phyloP scores from a whole-genome alignment of 2,888 invertebrate species.

The Acanthosepion esculentum region DNA sequence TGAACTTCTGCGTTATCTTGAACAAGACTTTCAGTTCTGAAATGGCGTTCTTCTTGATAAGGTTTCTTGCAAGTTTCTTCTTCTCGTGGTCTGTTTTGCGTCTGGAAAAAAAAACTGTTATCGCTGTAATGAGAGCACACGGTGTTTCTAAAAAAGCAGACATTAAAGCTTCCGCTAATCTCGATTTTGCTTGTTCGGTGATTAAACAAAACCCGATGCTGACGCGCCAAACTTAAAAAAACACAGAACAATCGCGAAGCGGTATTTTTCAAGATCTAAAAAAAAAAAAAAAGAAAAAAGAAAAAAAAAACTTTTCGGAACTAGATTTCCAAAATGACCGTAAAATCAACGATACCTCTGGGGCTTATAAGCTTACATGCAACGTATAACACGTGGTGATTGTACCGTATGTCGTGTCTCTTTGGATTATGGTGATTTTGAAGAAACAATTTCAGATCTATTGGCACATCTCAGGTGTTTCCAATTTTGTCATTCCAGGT shows the following conservation, averaged over 20 bases:
- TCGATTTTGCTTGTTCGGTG: background rate
- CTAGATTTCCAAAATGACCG: no score
- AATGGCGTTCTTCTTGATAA: background rate
- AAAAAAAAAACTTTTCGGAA: no score
- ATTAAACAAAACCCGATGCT: background rate
- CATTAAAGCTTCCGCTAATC: background rate
- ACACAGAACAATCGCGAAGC: background rate
- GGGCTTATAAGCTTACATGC: no score
- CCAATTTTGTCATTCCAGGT: background rate
- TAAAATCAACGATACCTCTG: background rate
- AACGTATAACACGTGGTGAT: no score
- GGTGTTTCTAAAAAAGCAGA: no score
- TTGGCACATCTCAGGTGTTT: background rate
- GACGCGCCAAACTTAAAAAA: background rate
- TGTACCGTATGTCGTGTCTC: background rate
- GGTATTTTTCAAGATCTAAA: background rate
- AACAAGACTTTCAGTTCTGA: background rate
- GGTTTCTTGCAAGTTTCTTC: background rate
- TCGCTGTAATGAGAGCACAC: background rate
- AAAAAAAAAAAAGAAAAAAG: no score
- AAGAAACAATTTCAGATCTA: background rate
- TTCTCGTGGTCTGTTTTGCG: background rate
- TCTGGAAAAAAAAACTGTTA: background rate
- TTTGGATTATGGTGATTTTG: background rate
- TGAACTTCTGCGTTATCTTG: background rate